These are phyloP conservation scores for Venustaconcha ellipsiformis DNA, from an alignment of 1,140 invertebrate genomes.

Conservation along the genomic window DNA sequence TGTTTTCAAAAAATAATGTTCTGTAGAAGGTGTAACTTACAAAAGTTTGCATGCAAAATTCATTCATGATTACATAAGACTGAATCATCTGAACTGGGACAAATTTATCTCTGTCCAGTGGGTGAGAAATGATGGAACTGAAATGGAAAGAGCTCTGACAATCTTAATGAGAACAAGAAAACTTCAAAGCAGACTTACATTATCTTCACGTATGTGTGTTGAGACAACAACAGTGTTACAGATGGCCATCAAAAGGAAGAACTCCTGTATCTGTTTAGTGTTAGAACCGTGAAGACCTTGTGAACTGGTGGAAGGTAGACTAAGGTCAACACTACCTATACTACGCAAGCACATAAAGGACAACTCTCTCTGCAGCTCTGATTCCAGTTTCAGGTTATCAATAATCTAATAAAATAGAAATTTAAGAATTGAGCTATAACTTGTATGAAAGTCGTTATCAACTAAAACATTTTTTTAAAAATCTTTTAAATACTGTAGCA, in stretches of 20 bases:
- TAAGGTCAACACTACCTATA: slow-evolving; percentile 52
- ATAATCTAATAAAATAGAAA: slow-evolving; percentile 39
- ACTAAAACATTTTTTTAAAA: not conserved
- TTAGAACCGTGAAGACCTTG: slow-evolving; percentile 33
- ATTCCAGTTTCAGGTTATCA: slow-evolving; percentile 57
- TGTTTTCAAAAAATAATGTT: too few species aligned
- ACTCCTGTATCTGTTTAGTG: slow-evolving; percentile 82
- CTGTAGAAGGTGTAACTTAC: too few species aligned
- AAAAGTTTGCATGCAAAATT: too few species aligned
- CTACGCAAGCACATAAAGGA: slow-evolving; percentile 58
- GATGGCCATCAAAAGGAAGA: slow-evolving; percentile 90
- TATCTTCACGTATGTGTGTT: slow-evolving; percentile 83
- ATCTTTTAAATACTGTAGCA: not conserved
- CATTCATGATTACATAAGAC: too few species aligned
- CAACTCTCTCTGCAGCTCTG: slow-evolving; percentile 53
- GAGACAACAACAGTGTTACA: slow-evolving; percentile 98
- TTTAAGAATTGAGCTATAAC: not conserved
- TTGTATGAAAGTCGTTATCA: not conserved
- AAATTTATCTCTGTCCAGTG: too few species aligned
- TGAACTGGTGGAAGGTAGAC: slow-evolving; percentile 32
- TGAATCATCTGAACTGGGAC: too few species aligned
- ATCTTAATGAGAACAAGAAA: not conserved
- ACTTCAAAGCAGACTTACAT: slow-evolving; percentile 65
- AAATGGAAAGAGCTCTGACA: too few species aligned
- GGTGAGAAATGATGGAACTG: too few species aligned